Percentiles rank a stretch among this genome's conserved stretches.
Conservation (phyloP, 1,140 invertebrate genomes). For the Euglossa dilemma region DNA sequence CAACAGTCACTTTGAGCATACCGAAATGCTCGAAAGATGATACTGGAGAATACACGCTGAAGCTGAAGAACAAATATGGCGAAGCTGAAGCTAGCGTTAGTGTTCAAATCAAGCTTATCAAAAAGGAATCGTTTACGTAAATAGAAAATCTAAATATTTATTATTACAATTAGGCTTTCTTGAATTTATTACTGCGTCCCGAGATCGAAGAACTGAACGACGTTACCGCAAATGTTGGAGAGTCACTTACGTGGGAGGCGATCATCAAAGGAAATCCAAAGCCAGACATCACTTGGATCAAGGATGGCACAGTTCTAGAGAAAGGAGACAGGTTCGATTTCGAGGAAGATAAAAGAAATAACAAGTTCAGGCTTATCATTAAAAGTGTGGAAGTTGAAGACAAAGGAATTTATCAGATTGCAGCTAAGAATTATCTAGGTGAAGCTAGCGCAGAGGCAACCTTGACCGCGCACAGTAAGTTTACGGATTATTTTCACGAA, state of each 20-base stretch:
- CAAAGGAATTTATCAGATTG: conserved; percentile 90
- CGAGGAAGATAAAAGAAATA: conserved; percentile 85
- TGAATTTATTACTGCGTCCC: conserved; percentile 89
- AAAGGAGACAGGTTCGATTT: conserved; percentile 84
- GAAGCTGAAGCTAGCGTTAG: conserved; percentile 85
- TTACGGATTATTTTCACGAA: conserved; percentile 9
- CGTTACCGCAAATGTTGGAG: conserved; percentile 87
- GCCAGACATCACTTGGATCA: conserved; percentile 89
- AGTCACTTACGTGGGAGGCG: conserved; percentile 87
- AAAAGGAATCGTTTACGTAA: background rate
- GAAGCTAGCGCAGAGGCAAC: conserved; percentile 87
- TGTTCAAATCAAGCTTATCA: background rate
- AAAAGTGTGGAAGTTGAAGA: conserved; percentile 88
- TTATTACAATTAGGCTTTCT: conserved; percentile 81
- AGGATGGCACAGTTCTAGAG: conserved; percentile 85
- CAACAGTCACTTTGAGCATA: conserved; percentile 87
- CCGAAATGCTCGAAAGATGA: conserved; percentile 87
- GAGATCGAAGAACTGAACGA: conserved; percentile 90
- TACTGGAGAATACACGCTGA: conserved; percentile 91
- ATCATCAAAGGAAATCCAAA: conserved; percentile 90
- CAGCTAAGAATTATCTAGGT: conserved; percentile 89
- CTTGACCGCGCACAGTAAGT: conserved; percentile 89
- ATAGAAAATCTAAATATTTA: background rate
- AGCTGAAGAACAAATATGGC: conserved; percentile 90
- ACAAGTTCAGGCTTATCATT: conserved; percentile 87